phyloP scores from a whole-genome alignment of 2,797 vertebrate species.

The Phaenicophaeus curvirostris region DNA sequence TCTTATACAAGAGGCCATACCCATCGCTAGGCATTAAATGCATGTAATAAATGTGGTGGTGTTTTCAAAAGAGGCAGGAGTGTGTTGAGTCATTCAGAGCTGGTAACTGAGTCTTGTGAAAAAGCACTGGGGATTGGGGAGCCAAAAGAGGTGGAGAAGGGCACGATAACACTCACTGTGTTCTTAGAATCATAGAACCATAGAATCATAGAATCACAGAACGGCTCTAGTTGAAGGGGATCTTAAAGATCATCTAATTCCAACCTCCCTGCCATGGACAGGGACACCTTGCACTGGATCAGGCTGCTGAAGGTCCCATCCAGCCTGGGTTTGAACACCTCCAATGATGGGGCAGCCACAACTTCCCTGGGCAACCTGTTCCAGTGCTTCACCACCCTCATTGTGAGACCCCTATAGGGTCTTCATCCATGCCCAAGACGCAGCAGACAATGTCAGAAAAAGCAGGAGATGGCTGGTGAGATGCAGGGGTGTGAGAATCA shows the following conservation, averaged over 20 bases:
- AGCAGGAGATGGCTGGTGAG: neutral
- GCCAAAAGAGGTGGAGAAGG: neutral
- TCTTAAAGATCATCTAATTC: too few relatives aligned
- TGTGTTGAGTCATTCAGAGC: neutral
- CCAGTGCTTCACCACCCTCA: too few relatives aligned
- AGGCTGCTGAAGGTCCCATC: too few relatives aligned
- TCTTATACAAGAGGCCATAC: accelerated
- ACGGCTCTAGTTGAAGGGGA: too few relatives aligned
- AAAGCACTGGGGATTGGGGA: neutral
- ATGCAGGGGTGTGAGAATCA: neutral
- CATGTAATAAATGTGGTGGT: neutral
- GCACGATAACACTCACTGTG: accelerated
- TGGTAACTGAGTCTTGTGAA: neutral
- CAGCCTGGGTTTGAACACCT: too few relatives aligned
- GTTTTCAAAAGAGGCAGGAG: neutral
- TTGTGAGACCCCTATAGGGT: too few relatives aligned
- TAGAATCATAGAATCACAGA: too few relatives aligned
- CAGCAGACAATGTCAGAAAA: neutral
- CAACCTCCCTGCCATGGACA: too few relatives aligned
- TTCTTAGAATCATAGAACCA: too few relatives aligned
- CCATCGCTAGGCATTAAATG: neutral
- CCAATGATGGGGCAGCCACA: too few relatives aligned
- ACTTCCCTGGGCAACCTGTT: too few relatives aligned
- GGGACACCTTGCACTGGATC: too few relatives aligned
- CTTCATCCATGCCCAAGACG: neutral